Evolutionary conservation across 2,888 invertebrate genomes (phyloP).

Genomic region (Lasioglossum morio): DNA sequence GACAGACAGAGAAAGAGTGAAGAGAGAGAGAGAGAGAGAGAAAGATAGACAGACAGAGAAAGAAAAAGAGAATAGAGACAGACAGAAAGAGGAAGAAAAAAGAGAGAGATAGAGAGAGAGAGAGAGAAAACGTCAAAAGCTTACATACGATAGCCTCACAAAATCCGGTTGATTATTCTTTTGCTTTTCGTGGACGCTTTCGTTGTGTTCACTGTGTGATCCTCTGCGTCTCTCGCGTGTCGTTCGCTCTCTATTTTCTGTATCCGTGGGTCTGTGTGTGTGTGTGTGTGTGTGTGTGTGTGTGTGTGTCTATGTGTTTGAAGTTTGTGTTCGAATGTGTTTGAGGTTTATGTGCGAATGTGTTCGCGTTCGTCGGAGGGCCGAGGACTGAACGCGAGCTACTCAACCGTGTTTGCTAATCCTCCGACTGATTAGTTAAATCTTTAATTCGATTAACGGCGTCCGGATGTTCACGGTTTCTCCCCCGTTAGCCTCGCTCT

Average conservation of each 20-base stretch:
- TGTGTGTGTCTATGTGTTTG: background rate
- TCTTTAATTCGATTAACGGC: background rate
- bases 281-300: background rate
- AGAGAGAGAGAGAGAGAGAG: background rate
- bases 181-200: slow-evolving; percentile 38
- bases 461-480: background rate
- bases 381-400: background rate
- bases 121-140: slow-evolving; percentile 59
- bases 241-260: slow-evolving; percentile 23
- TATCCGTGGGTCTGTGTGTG: slow-evolving; percentile 4
- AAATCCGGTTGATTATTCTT: slow-evolving; percentile 55
- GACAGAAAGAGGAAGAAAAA: background rate
- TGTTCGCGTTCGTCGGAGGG: background rate
- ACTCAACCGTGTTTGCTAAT: background rate
- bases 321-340: background rate
- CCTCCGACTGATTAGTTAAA: background rate
- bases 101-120: background rate
- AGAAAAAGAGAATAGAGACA: background rate
- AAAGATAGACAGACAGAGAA: background rate
- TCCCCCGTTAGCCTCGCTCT: background rate
- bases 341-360: background rate
- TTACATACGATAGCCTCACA: slow-evolving; percentile 65
- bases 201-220: slow-evolving; percentile 48
- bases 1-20: slow-evolving; percentile 11
- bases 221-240: slow-evolving; percentile 50